Conservation (phyloP, 2,113 vertebrate species). For the Dendropsophus ebraccatus region DNA sequence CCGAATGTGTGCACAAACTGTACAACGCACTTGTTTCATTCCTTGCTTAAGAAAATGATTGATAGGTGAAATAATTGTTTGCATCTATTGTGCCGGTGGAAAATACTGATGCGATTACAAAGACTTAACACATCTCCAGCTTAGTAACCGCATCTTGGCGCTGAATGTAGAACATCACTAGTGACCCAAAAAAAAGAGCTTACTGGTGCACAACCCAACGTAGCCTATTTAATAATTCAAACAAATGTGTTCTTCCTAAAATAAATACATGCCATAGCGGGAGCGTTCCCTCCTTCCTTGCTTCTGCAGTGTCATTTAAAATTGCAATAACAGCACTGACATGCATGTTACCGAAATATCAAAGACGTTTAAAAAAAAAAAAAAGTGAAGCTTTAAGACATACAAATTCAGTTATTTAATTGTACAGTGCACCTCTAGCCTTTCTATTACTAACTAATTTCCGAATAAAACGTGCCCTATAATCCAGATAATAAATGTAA, state of each 20-base stretch:
- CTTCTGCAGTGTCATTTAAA: background rate
- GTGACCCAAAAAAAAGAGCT: conserved; percentile 44
- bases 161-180: conserved; percentile 25
- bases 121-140: background rate
- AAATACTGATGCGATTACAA: background rate
- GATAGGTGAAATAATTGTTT: background rate
- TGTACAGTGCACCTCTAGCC: conserved; percentile 18
- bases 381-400: background rate
- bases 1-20: background rate
- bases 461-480: conserved; percentile 14
- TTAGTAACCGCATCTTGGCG: conserved; percentile 3
- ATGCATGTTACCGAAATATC: conserved; percentile 24
- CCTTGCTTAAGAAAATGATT: background rate
- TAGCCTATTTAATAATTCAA: conserved; percentile 29
- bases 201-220: conserved; percentile 33
- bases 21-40: background rate
- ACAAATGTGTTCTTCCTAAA: conserved; percentile 27
- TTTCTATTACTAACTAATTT: conserved; percentile 30
- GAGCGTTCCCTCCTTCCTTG: background rate
- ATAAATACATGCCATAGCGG: background rate
- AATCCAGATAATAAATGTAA: conserved; percentile 53
- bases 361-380: background rate
- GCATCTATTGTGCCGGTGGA: background rate
- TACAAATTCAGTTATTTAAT: background rate
- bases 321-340: conserved; percentile 2